Evolutionary conservation across 2,888 invertebrate species (phyloP).

Genomic region (Adelphocoris suturalis): DNA sequence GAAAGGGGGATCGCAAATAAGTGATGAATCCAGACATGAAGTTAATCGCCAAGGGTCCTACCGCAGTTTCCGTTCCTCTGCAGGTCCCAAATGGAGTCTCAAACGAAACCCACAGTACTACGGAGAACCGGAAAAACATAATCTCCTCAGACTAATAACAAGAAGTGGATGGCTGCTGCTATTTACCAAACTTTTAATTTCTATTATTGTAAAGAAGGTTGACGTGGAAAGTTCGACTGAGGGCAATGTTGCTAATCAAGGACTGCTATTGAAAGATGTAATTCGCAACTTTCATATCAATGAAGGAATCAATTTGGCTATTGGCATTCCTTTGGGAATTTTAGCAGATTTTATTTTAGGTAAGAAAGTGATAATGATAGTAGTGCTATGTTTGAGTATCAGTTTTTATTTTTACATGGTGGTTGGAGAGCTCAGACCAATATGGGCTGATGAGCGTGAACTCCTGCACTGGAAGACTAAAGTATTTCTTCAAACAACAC

Average conservation of each 20-base stretch:
- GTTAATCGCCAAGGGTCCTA: too few relatives aligned
- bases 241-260: not conserved
- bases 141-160: not conserved
- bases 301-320: not conserved
- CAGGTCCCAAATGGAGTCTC: too few relatives aligned
- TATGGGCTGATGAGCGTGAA: not conserved
- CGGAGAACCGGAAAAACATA: not conserved
- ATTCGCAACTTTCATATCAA: not conserved
- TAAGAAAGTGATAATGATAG: not conserved
- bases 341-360: not conserved
- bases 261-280: not conserved
- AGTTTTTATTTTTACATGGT: not conserved
- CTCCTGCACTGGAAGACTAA: not conserved
- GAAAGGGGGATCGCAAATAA: too few relatives aligned
- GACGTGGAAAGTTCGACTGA: not conserved
- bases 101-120: too few relatives aligned
- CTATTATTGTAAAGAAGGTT: not conserved
- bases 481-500: not conserved
- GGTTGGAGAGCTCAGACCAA: not conserved
- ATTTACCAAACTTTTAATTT: not conserved
- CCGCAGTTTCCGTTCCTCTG: too few relatives aligned
- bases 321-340: not conserved
- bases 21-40: too few relatives aligned
- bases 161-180: constrained; percentile 15
- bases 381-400: constrained; percentile 11